These are phyloP conservation scores for Acromyrmex charruanus DNA, from an alignment of 1,140 invertebrate genomes.

Conservation along the genomic window DNA sequence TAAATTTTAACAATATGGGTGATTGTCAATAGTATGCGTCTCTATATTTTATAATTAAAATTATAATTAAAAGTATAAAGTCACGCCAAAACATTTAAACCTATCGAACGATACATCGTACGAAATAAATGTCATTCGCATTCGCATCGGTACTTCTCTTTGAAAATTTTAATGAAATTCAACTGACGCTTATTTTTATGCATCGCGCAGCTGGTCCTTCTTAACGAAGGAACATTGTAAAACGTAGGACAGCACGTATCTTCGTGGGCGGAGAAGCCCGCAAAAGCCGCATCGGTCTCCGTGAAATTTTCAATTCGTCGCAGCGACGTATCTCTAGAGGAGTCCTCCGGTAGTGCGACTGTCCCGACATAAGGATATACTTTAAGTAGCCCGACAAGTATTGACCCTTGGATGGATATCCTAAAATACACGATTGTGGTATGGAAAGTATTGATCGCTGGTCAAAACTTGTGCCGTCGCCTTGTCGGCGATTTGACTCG, in stretches of 20 bases:
- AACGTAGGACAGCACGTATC: conserved; percentile 77
- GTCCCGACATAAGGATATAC: conserved; percentile 71
- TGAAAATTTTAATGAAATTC: conserved; percentile 68
- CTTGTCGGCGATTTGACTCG: conserved; percentile 74
- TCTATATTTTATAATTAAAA: neutral
- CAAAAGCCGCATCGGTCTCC: conserved; percentile 85
- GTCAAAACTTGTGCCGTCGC: conserved; percentile 70
- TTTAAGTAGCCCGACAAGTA: conserved; percentile 77
- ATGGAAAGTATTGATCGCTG: neutral
- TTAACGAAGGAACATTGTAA: conserved; percentile 85
- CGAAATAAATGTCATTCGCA: conserved; percentile 8
- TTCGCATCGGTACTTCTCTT: neutral
- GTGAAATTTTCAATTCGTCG: conserved; percentile 86
- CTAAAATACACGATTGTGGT: neutral
- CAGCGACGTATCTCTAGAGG: conserved; percentile 81
- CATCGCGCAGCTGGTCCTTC: conserved; percentile 79
- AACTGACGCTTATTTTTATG: conserved; percentile 66
- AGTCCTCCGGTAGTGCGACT: conserved; percentile 77
- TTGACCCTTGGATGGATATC: conserved; percentile 61
- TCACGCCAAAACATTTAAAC: neutral
- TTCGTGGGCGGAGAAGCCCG: conserved; percentile 84
- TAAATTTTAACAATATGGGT: neutral
- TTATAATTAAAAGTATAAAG: neutral
- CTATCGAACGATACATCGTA: neutral
- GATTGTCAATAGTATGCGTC: neutral